Conservation (phyloP, 2,888 invertebrate species). For the Hypercompe scribonia region DNA sequence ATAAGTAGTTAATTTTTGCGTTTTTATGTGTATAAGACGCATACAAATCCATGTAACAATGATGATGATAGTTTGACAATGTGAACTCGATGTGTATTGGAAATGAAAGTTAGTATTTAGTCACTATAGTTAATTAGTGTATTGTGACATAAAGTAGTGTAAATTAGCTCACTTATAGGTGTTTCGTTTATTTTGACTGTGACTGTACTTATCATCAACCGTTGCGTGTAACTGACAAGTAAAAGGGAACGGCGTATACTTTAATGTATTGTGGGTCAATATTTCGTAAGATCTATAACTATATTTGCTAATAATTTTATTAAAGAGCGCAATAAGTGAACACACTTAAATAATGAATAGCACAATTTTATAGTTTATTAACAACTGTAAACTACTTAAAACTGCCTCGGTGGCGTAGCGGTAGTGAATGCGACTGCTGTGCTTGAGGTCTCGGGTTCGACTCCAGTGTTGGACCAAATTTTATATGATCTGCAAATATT, state of each 20-base stretch:
- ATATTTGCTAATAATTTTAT: conserved; percentile 44
- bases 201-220: conserved; percentile 61
- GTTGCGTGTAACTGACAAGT: conserved; percentile 67
- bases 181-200: not conserved
- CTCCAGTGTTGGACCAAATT: too few relatives aligned
- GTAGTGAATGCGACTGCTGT: too few relatives aligned
- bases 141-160: not conserved
- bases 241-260: conserved; percentile 69
- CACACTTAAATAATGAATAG: conserved; percentile 28
- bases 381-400: not conserved
- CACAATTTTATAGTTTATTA: conserved; percentile 12
- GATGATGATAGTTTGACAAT: not conserved
- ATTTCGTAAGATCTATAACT: conserved; percentile 51
- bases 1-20: too few relatives aligned
- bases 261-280: conserved; percentile 63
- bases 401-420: too few relatives aligned
- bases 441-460: too few relatives aligned
- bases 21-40: too few relatives aligned
- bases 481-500: too few relatives aligned
- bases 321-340: conserved; percentile 29
- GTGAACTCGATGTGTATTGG: not conserved
- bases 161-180: not conserved
- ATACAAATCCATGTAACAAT: not conserved
- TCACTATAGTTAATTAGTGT: not conserved
- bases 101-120: not conserved